These are phyloP conservation scores for Ciconia maguari DNA, from an alignment of 2,113 vertebrate species.

Conservation along the genomic window DNA sequence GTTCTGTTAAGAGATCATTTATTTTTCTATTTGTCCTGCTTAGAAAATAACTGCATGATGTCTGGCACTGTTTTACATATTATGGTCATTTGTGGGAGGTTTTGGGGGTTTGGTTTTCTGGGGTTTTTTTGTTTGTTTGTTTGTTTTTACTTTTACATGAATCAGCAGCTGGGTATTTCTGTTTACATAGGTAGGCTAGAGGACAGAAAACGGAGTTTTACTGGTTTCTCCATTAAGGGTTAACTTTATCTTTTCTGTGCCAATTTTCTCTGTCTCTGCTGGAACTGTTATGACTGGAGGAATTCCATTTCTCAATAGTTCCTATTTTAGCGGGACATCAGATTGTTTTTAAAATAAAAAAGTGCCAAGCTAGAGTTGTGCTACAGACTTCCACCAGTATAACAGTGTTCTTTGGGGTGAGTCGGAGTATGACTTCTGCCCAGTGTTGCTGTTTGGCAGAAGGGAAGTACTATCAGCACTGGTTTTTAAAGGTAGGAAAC, in stretches of 20 bases:
- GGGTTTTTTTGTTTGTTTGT: not conserved
- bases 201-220: not conserved
- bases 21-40: not conserved
- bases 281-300: not conserved
- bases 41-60: not conserved
- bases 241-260: not conserved
- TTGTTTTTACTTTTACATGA: not conserved
- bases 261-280: not conserved
- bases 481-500: not conserved
- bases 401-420: not conserved
- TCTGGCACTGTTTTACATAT: not conserved
- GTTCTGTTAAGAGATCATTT: not conserved
- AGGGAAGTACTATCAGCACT: not conserved
- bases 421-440: not conserved
- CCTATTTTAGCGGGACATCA: not conserved
- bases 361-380: not conserved
- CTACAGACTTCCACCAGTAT: not conserved
- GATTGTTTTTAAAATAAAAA: not conserved
- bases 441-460: not conserved
- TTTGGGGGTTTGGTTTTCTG: not conserved
- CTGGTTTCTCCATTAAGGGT: not conserved
- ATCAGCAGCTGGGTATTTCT: not conserved
- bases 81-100: not conserved
- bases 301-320: not conserved
- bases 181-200: not conserved